phyloP scores from a whole-genome alignment of 2,888 invertebrate genomes.

The Nemurella pictetii region DNA sequence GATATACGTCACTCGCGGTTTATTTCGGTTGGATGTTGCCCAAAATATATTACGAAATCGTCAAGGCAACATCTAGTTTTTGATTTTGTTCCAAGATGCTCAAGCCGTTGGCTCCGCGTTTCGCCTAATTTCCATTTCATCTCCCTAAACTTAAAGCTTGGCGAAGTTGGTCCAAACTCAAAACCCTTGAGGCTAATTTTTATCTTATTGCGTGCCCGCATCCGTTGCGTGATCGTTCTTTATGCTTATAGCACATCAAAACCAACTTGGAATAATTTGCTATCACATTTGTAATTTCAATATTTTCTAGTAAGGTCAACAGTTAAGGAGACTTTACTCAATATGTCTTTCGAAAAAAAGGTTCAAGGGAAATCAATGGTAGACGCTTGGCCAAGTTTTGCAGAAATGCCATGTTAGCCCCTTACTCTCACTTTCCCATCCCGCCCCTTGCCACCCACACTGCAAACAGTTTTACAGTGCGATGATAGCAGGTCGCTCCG shows the following conservation, averaged over 20 bases:
- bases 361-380: too few species aligned
- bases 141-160: background rate
- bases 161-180: background rate
- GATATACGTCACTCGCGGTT: background rate
- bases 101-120: background rate
- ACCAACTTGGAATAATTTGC: too few species aligned
- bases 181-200: background rate
- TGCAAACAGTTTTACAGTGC: background rate
- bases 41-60: background rate
- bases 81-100: background rate
- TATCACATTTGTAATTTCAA: too few species aligned
- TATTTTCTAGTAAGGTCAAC: too few species aligned
- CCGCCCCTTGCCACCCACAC: too few species aligned
- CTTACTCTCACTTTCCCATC: too few species aligned
- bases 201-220: background rate
- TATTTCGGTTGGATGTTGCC: background rate
- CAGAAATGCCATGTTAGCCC: too few species aligned
- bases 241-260: too few species aligned
- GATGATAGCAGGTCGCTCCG: background rate
- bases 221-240: too few species aligned
- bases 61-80: background rate
- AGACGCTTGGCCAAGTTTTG: too few species aligned
- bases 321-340: too few species aligned
- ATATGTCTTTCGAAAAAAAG: too few species aligned
- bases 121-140: constrained; percentile 13